Percentiles rank a stretch among this genome's conserved stretches.
Evolutionary conservation across 2,797 vertebrate genomes (phyloP).

Genomic region (Rhabdophis nuchalis): DNA sequence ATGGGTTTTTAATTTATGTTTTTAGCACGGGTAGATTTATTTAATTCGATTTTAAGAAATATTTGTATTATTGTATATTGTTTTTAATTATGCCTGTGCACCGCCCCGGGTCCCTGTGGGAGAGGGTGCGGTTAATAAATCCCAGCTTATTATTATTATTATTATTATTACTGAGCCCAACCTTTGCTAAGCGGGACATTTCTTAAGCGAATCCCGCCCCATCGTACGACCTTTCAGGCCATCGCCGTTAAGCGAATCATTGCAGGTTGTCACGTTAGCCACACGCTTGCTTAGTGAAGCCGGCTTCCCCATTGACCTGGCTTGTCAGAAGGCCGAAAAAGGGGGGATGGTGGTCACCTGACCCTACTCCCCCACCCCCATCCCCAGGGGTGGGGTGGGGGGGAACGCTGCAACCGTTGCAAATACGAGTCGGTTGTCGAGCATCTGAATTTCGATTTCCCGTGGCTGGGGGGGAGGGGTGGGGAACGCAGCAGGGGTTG

Average conservation of each 20-base stretch:
- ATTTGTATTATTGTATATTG: too few species aligned
- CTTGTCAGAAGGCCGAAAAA: neutral
- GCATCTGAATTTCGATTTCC: neutral
- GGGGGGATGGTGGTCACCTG: neutral
- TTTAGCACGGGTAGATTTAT: too few species aligned
- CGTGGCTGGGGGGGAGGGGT: accelerated
- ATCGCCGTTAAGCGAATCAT: accelerated
- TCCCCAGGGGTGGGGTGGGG: too few species aligned
- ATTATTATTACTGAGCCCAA: too few species aligned
- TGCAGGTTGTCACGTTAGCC: neutral
- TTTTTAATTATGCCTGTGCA: too few species aligned
- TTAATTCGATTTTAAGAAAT: too few species aligned
- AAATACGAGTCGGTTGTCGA: accelerated
- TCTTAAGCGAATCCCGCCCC: neutral
- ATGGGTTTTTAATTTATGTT: too few species aligned
- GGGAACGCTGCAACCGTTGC: neutral
- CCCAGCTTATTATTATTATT: too few species aligned
- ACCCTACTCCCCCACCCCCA: too few species aligned
- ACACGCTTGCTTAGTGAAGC: neutral
- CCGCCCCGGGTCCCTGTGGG: too few species aligned
- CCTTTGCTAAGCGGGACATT: neutral
- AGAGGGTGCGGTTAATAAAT: too few species aligned
- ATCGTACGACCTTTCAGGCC: neutral
- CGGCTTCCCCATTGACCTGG: neutral
- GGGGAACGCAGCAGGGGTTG: neutral